These are phyloP conservation scores for Pangasius mekongensis DNA, from an alignment of 2,797 vertebrate genomes.

Conservation along the genomic window DNA sequence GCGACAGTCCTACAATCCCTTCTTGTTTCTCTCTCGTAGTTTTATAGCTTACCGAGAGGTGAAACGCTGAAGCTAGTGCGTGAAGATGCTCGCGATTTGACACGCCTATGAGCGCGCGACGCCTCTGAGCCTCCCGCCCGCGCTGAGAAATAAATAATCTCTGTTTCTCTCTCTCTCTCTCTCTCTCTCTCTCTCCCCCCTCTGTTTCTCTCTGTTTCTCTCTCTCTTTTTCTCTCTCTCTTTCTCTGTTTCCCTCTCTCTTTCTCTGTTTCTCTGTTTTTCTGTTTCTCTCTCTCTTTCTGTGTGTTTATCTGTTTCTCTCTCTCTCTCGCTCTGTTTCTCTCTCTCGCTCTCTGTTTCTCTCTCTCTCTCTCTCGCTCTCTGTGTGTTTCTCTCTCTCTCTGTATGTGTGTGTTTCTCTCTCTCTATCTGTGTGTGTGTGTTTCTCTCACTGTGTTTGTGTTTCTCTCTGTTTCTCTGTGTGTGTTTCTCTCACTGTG, in stretches of 20 bases:
- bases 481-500: background rate
- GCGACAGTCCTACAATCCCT: conserved; percentile 28
- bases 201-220: too few species aligned
- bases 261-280: too few species aligned
- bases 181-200: background rate
- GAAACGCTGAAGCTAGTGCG: conserved; percentile 1
- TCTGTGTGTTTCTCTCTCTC: too few species aligned
- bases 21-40: background rate
- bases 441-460: too few species aligned
- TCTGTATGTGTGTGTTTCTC: too few species aligned
- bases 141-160: conserved; percentile 52
- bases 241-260: too few species aligned
- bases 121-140: conserved; percentile 38
- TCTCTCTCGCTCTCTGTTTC: background rate
- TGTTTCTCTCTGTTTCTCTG: too few species aligned
- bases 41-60: background rate
- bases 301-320: conserved; percentile 11
- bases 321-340: background rate
- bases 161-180: conserved; percentile 50
- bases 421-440: background rate
- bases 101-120: conserved; percentile 47
- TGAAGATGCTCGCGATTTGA: conserved; percentile 45
- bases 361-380: too few species aligned
- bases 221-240: too few species aligned
- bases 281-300: too few species aligned